Evolutionary conservation across 2,797 vertebrate genomes (phyloP).

Genomic region (Danio kyathit): DNA sequence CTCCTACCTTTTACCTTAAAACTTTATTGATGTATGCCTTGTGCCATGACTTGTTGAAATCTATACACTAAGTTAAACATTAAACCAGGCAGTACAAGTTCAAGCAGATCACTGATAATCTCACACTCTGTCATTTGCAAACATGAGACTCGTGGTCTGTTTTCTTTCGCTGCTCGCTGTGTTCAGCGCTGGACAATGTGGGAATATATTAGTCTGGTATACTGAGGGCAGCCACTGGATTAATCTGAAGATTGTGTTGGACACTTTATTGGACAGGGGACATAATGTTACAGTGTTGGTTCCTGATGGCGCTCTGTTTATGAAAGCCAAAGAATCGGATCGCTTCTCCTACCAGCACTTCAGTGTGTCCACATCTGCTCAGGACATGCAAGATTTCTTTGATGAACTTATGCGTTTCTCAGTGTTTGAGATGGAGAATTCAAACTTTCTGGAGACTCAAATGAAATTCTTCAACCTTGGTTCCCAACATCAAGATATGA

Average conservation of each 20-base stretch:
- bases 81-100: background rate
- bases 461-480: conserved; percentile 67
- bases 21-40: background rate
- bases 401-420: conserved; percentile 53
- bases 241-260: conserved; percentile 76
- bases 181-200: no score
- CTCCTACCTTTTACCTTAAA: background rate
- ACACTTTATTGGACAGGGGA: conserved; percentile 72
- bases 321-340: conserved; percentile 58
- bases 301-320: conserved; percentile 67
- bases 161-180: background rate
- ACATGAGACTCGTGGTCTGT: no score
- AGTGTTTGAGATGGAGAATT: conserved; percentile 69
- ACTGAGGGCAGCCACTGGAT: conserved; percentile 83
- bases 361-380: conserved; percentile 49
- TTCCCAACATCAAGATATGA: conserved; percentile 53
- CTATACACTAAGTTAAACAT: conserved; percentile 26
- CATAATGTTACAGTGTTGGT: conserved; percentile 74
- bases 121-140: background rate
- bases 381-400: conserved; percentile 2
- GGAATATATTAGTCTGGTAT: conserved; percentile 75
- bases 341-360: conserved; percentile 64
- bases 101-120: background rate
- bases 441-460: conserved; percentile 73
- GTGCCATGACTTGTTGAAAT: background rate